Conservation (phyloP, 2,797 vertebrate species). For the Etheostoma perlongum region DNA sequence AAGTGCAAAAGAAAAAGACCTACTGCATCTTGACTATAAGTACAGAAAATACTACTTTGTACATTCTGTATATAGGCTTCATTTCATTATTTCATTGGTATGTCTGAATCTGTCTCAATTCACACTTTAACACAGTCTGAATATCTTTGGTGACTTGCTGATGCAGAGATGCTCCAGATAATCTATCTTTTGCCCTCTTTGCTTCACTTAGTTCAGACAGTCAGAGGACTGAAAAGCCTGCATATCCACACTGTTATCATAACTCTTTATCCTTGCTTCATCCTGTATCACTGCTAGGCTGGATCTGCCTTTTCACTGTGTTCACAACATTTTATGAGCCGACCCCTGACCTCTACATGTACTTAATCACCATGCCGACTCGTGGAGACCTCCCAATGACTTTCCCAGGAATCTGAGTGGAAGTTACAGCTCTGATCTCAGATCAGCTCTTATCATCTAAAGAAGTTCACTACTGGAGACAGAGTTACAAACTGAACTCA, state of each 20-base stretch:
- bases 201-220: constrained; percentile 2
- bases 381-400: constrained; percentile 62
- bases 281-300: constrained; percentile 38
- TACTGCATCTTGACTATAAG: not conserved
- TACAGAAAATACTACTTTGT: not conserved
- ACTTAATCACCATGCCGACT: constrained; percentile 59
- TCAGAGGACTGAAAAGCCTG: constrained; percentile 32
- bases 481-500: constrained; percentile 33
- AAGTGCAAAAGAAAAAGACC: not conserved
- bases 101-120: no score
- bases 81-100: no score
- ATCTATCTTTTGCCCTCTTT: not conserved
- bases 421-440: constrained; percentile 40
- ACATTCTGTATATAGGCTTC: no score
- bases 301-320: constrained; percentile 31
- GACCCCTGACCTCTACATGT: constrained; percentile 71
- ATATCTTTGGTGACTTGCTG: constrained; percentile 1
- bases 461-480: constrained; percentile 1
- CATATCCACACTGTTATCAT: constrained; percentile 57
- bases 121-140: not conserved
- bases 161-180: constrained; percentile 6
- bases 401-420: constrained; percentile 66
- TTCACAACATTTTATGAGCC: constrained; percentile 70
- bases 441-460: constrained; percentile 28
- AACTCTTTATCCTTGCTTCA: constrained; percentile 42